These are phyloP conservation scores for Trilocha varians DNA, from an alignment of 2,888 invertebrate genomes.

Conservation along the genomic window DNA sequence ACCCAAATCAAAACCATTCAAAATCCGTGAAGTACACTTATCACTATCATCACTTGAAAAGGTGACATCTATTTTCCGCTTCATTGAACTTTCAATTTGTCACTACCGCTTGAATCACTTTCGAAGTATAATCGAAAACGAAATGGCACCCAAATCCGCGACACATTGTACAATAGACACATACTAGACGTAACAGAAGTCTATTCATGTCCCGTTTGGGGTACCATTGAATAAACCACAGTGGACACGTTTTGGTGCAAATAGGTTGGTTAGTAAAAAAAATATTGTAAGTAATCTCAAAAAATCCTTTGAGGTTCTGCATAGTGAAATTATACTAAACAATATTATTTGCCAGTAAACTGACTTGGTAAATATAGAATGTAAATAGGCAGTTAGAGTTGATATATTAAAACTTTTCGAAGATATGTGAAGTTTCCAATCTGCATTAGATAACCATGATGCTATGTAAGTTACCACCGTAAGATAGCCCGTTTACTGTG, in stretches of 20 bases:
- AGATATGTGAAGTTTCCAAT: too few species aligned
- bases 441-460: too few species aligned
- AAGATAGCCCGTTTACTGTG: too few species aligned
- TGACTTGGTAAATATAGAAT: too few species aligned
- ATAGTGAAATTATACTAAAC: neutral
- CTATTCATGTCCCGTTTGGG: neutral
- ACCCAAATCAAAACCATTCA: too few species aligned
- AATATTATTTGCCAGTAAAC: too few species aligned
- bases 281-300: neutral
- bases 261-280: neutral
- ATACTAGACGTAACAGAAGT: neutral
- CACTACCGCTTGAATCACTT: neutral
- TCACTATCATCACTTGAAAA: neutral
- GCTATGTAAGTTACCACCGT: too few species aligned
- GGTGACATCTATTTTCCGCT: neutral
- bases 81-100: neutral
- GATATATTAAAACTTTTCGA: too few species aligned
- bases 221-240: neutral
- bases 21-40: too few species aligned
- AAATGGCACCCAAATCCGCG: slow-evolving; percentile 13
- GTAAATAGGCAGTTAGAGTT: too few species aligned
- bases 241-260: neutral
- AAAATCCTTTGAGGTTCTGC: neutral
- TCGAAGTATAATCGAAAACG: slow-evolving; percentile 22
- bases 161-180: neutral